A percentile compares a stretch with the other conserved stretches of the same genome.
Evolutionary conservation across 2,888 invertebrate species (phyloP).

Genomic region (Netelia melanura): DNA sequence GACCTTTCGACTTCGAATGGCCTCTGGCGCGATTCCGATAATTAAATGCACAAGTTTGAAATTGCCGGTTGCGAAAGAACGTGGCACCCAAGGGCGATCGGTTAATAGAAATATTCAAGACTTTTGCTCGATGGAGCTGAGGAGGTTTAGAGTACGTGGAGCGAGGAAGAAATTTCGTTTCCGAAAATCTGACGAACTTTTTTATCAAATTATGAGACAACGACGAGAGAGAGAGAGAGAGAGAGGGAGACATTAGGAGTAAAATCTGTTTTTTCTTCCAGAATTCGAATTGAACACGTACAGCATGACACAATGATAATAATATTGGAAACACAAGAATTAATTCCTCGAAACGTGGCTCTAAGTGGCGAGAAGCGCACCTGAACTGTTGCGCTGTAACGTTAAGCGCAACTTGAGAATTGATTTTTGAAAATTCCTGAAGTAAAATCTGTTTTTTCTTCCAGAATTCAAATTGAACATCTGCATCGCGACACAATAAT

Average conservation of each 20-base stretch:
- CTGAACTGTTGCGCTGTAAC: too few relatives aligned
- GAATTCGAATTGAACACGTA: neutral
- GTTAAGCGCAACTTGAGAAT: too few relatives aligned
- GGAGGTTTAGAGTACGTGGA: neutral
- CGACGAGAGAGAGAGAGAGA: neutral
- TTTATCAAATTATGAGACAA: neutral
- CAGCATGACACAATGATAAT: neutral
- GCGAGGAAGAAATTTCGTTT: neutral
- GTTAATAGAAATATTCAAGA: neutral
- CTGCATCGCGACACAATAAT: neutral
- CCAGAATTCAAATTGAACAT: neutral
- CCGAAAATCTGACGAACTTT: neutral
- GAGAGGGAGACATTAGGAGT: too few relatives aligned
- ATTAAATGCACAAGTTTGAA: conserved; percentile 58
- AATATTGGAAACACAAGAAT: neutral
- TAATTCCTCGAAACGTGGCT: too few relatives aligned
- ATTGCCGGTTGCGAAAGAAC: conserved; percentile 9
- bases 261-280: neutral
- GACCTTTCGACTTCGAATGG: conserved; percentile 46
- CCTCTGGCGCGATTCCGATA: conserved; percentile 36
- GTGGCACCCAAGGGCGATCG: neutral
- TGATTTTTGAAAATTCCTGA: too few relatives aligned
- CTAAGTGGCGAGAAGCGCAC: too few relatives aligned
- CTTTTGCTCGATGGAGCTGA: neutral
- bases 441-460: neutral